Percentiles rank a stretch among this genome's conserved stretches.
phyloP scores from a whole-genome alignment of 2,797 vertebrate genomes.

The Chelmon rostratus region DNA sequence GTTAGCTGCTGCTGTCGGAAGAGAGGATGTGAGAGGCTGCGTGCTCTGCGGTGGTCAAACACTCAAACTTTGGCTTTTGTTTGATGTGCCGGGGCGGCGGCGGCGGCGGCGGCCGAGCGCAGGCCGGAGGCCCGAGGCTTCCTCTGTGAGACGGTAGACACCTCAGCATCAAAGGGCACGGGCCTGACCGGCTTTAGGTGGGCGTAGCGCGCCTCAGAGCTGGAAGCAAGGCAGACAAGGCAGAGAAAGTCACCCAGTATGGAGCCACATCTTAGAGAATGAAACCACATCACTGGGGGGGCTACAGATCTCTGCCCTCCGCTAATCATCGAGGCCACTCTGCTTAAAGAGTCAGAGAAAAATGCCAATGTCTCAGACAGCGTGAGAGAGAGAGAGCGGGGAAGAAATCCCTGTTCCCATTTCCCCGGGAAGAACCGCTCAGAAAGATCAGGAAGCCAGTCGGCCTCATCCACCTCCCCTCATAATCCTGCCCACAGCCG shows the following conservation, averaged over 20 bases:
- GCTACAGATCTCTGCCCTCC: conserved; percentile 49
- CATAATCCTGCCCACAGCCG: conserved; percentile 73
- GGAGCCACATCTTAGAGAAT: conserved; percentile 51
- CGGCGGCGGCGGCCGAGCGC: neutral
- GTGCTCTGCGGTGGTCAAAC: conserved; percentile 61
- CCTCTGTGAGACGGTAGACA: conserved; percentile 42
- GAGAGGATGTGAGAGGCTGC: conserved; percentile 38
- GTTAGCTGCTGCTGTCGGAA: conserved; percentile 31
- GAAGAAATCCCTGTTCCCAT: conserved; percentile 71
- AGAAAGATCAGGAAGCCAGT: conserved; percentile 75
- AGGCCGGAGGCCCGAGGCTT: conserved; percentile 46
- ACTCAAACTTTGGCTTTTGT: conserved; percentile 53
- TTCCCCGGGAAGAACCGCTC: conserved; percentile 65
- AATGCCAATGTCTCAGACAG: conserved; percentile 48
- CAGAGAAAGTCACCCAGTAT: conserved; percentile 48
- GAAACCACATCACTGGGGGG: conserved; percentile 62
- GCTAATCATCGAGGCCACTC: conserved; percentile 68
- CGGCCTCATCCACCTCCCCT: conserved; percentile 71
- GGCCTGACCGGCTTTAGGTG: conserved; percentile 40
- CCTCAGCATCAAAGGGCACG: conserved; percentile 64
- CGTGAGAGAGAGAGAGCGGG: conserved; percentile 13
- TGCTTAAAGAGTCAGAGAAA: conserved; percentile 58
- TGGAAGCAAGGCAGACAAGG: conserved; percentile 24
- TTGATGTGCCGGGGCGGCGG: conserved; percentile 46
- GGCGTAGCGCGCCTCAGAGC: conserved; percentile 46